Base-by-base conservation (phyloP, 2,797 vertebrate genomes). In the Centroberyx gerrardi region DNA sequence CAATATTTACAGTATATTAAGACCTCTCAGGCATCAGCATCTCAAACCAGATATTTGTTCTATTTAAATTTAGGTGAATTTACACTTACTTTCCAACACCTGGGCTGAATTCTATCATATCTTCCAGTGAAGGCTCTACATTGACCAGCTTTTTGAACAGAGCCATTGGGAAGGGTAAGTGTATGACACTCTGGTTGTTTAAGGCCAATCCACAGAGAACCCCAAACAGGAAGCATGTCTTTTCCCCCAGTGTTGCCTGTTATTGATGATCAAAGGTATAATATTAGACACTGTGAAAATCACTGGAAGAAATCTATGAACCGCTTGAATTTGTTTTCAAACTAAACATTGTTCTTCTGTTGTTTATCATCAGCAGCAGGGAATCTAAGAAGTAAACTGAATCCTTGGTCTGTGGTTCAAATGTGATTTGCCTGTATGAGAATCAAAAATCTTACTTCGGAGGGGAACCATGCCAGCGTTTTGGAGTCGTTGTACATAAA, bases 131-230 rank as follows among this genome's bases (percentile, higher is more conserved):
- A 1, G 96, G 95, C 73, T 96, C 93, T 49, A 95, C 92, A 85
- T 93, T 92, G n/a, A 98, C 88, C 27, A 99, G 93, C 89, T 98
- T 98, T 93, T 98, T 99, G 91, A 98, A 99, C 87, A 99, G 94
- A 74, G 94, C 97, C 94, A 97, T 89, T 55, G 97, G 97, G 91
- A 99, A 98, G n/a, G 96, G 96, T 66, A 99, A 92, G 82, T 97
- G 89, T 83, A 98, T 93, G 82, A 97, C 95, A 72, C 93, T 95
- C 81, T 94, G 82, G 90, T 98, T 98, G 94, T 97, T 97, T 87
- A 99, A 94, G 68, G 97, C 97, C 92, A 99, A 85, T 53, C 97
- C 97, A 95, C 98, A 98, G 73, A 99, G 93, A 83, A 97, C 89
- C 80, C 98, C 97, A 67, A 99, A 96, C 87, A 96, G 93, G 90